Base-by-base conservation (phyloP, 1,140 invertebrate species). In the Physella acuta region DNA sequence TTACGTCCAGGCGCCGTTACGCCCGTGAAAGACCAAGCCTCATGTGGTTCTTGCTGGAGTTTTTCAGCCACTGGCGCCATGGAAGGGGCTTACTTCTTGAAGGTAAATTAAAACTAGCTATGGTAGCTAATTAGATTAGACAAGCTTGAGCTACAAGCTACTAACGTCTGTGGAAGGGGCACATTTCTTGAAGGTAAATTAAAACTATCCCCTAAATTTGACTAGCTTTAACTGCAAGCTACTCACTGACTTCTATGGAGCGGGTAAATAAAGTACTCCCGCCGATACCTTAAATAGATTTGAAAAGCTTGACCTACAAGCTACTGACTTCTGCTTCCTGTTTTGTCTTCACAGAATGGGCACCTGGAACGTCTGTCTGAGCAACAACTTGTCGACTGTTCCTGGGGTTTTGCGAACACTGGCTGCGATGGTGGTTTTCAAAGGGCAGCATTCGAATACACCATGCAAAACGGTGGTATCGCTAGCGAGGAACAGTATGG, bases 41-140 rank as follows among this genome's bases (percentile, higher is more conserved):
- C 97, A 63, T 98, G 96, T 86, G 95, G 95, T 2, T 96, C 94
- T 16, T 98, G 95, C 80, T 98, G 95, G 95, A 93, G 92, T 79
- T 98, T 98, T 87, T 95, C 94, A 49, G 96, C 95, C 0, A 92
- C 93, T 70, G 95, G 95, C 24, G 89, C 94, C 0, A 89, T 98
- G 61, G 96, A 98, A 87, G 94, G 95, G 11, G 93, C 94, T 0
- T 91, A 92, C 79, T 98, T 95, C 82, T 60, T 88, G 0, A 88
- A 87, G 76, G 80, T 82, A 67, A 37, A 60, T 24, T 31, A n/a
- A n/a, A n/a, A n/a, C n/a, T n/a, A n/a, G n/a, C n/a, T n/a, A n/a
- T n/a, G n/a, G n/a, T n/a, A n/a, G n/a, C n/a, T n/a, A n/a, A n/a
- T n/a, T n/a, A n/a, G n/a, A n/a, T n/a, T n/a, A n/a, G n/a, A n/a